Evolutionary conservation across 2,888 invertebrate species (phyloP), one percentile per base, ranked within the genome.

Genomic region (Theristus sp.): DNA sequence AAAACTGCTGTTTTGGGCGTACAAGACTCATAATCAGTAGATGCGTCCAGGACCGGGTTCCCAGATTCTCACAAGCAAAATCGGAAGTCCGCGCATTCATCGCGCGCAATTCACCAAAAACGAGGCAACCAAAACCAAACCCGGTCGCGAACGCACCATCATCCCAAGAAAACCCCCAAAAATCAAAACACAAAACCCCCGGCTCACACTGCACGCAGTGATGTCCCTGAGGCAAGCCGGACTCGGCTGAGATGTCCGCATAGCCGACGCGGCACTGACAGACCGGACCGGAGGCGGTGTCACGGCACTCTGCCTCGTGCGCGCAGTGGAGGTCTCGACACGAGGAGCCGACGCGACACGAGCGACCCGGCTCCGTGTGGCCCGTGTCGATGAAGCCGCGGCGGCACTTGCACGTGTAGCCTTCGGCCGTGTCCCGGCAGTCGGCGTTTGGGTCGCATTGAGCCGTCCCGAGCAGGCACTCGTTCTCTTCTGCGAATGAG

Each of bases 371-470:
- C n/a, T n/a, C n/a, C n/a, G n/a, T n/a, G n/a, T n/a, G n/a, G n/a
- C n/a, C n/a, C n/a, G n/a, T n/a, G 75, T 87, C 87, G 0, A 83
- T 81, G 73, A 80, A 86, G 3, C 85, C 89, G 72, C 87, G 85
- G 59, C 82, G 81, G 70, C 91, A 91, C 67, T 85, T 85, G 74
- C 91, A 91, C 0, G 87, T 86, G 75, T 88, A 91, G 0, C 89
- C 86, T 6, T 89, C 90, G 2, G 84, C 82, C 20, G 89, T 77
- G 74, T 91, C 91, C 75, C 90, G 87, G 72, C 91, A 93, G 56
- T 85, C 82, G 0, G 90, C 85, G 68, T 88, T 83, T 31, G 66
- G 60, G 62, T 73, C 69, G 60, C 73, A 73, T 27, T 69, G 66
- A 61, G 73, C 71, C 1, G 66, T 66, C 17, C 72, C 73, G 22